A percentile compares a stretch with the other conserved stretches of the same genome.
These are phyloP conservation scores for Lasiurus borealis DNA, from an alignment of 2,113 vertebrate genomes.

Conservation along the genomic window DNA sequence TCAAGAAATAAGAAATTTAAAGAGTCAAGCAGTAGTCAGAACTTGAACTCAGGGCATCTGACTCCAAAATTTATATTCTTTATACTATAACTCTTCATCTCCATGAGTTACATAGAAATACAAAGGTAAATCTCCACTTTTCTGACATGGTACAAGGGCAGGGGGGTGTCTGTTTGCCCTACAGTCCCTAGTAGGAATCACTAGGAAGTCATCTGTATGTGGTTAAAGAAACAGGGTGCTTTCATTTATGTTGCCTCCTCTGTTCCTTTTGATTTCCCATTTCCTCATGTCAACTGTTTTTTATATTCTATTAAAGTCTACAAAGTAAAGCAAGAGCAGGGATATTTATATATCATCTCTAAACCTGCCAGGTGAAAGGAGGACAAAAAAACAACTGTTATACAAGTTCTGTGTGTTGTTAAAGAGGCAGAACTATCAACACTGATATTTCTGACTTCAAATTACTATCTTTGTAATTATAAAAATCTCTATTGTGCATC, in stretches of 20 bases:
- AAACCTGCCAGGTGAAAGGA: slow-evolving; percentile 55
- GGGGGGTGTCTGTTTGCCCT: background rate
- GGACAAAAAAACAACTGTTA: slow-evolving; percentile 38
- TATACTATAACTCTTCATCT: background rate
- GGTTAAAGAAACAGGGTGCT: background rate
- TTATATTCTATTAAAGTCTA: slow-evolving; percentile 31
- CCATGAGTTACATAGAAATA: background rate
- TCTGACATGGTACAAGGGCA: background rate
- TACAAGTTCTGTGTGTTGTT: background rate
- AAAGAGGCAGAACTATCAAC: background rate
- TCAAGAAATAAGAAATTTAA: background rate
- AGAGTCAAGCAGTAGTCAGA: background rate
- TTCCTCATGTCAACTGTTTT: slow-evolving; percentile 40
- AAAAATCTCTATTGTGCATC: background rate
- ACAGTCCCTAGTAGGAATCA: background rate
- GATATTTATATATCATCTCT: slow-evolving; percentile 57
- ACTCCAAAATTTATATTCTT: background rate
- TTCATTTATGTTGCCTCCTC: background rate
- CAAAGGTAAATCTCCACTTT: background rate
- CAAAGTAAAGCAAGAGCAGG: slow-evolving; percentile 35
- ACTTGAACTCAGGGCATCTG: background rate
- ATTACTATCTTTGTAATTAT: background rate
- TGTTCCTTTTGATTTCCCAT: background rate
- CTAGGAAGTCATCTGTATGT: background rate
- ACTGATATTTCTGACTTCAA: slow-evolving; percentile 24